Evolutionary conservation across 2,888 invertebrate genomes (phyloP), one percentile per base, ranked within the genome.

Genomic region (Lasioglossum villosulum): DNA sequence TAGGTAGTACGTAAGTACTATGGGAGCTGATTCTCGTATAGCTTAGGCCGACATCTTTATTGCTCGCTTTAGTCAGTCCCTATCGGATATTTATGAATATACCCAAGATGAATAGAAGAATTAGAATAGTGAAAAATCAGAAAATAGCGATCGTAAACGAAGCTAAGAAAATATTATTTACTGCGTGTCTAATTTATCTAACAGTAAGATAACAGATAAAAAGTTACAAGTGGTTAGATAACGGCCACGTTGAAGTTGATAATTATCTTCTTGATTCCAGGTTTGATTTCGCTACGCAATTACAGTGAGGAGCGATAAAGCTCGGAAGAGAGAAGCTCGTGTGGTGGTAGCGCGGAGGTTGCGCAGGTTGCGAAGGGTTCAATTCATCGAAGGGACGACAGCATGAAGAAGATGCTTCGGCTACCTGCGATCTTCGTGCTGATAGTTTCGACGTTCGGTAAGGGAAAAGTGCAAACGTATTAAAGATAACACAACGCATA

Each of bases 241-340:
- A 30, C 63, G 8, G 19, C 42, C 27, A n/a, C 42, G 42, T n/a
- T 37, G 30, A 42, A 78, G 52, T 70, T 76, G 86, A 86, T 82
- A 80, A 86, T 82, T 78, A 37, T 45, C 59, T 80, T 79, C 59
- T 78, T 82, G 82, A 80, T 86, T 86, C 68, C 83, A 86, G 86
- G 39, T 83, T 63, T 30, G 72, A 78, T 52, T 86, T 42, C 39
- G 79, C 37, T 48, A 39, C 75, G 68, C 68, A 72, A 82, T 79
- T 59, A 72, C 59, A 34, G 27, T 23, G 27, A 6, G 23, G 8
- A 72, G 37, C 19, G 75, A 86, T 86, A 80, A 84, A 74, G 30
- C 34, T 8, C 10, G 52, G 23, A 59, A 75, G 4, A 48, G 66
- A 68, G 75, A 68, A 74, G 39, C 59, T 19, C 16, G 78, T 37